Evolutionary conservation across 2,113 vertebrate genomes (phyloP).

Genomic region (Megaceryle maxima): DNA sequence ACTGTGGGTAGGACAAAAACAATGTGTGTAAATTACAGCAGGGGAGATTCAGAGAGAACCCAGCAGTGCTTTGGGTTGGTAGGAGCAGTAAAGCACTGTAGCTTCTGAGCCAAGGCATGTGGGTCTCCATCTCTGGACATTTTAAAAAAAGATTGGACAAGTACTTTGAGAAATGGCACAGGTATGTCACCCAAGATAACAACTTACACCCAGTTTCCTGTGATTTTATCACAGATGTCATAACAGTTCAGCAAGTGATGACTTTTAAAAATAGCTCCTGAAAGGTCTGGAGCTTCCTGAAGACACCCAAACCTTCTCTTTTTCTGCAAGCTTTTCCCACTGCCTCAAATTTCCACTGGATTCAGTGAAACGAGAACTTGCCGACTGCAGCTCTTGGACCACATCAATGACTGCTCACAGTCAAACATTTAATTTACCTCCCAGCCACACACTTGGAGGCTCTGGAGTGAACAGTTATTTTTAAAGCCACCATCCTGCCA

Average conservation of each 20-base stretch:
- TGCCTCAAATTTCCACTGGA: background rate
- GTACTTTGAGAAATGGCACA: background rate
- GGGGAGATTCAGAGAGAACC: background rate
- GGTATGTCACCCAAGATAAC: background rate
- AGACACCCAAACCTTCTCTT: background rate
- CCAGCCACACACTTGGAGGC: background rate
- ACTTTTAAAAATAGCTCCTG: background rate
- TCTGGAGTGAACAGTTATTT: conserved; percentile 44
- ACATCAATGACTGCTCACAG: conserved; percentile 33
- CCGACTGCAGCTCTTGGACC: conserved; percentile 21
- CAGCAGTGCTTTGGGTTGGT: background rate
- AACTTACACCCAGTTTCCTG: background rate
- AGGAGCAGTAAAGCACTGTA: background rate
- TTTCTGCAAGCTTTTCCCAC: background rate
- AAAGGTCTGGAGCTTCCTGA: background rate
- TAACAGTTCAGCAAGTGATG: background rate
- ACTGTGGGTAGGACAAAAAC: background rate
- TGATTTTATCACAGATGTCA: background rate
- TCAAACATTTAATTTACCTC: conserved; percentile 53
- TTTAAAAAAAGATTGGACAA: background rate
- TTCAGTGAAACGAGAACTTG: background rate
- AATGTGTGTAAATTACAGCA: background rate
- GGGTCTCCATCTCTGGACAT: background rate
- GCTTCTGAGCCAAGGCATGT: fast-evolving
- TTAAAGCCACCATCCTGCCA: conserved; percentile 52